Base-by-base conservation (phyloP, 2,888 invertebrate genomes). In the Heteromyza rotundicornis region DNA sequence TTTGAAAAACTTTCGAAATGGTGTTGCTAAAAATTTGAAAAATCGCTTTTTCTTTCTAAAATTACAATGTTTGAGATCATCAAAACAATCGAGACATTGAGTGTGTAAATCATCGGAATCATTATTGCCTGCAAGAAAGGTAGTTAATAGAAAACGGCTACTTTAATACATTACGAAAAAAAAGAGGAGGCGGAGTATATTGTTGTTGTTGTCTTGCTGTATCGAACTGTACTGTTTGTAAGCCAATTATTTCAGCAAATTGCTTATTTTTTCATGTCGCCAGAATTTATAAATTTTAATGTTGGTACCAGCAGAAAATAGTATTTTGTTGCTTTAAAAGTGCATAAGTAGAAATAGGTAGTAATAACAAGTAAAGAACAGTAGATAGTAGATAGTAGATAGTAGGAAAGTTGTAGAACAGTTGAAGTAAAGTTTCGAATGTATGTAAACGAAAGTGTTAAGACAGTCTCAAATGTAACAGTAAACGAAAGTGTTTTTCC, bases 1-100 rank as follows among this genome's bases (percentile, higher is more conserved):
- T 74, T 78, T 76, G 56, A 72, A 72, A 65, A 81, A 62, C 64
- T 79, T 77, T 70, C 77, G 79, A 64, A 80, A 73, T 63, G 75
- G 70, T 63, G 72, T 64, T 64, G 75, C 68, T 66, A 77, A 70
- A 52, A 69, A 68, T 71, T 75, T 75, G n/a, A 75, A 68, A 65
- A 73, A 61, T 52, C 68, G 66, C 61, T 62, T 63, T 60, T 53
- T 59, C 62, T 57, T 62, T 60, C 66, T 67, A 58, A 67, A 66
- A 64, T 67, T 69, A 68, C 63, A 65, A 56, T 62, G 64, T 63
- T 66, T 70, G 52, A 68, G 66, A 58, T 63, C 61, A 62, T 67
- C 65, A 57, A 69, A 71, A 64, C 70, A 71, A 56, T 65, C 64
- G 54, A 62, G 59, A 62, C 55, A 32, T 50, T 55, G 22, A 53